phyloP scores from a whole-genome alignment of 1,140 invertebrate genomes.

The Propsilocerus akamusi region DNA sequence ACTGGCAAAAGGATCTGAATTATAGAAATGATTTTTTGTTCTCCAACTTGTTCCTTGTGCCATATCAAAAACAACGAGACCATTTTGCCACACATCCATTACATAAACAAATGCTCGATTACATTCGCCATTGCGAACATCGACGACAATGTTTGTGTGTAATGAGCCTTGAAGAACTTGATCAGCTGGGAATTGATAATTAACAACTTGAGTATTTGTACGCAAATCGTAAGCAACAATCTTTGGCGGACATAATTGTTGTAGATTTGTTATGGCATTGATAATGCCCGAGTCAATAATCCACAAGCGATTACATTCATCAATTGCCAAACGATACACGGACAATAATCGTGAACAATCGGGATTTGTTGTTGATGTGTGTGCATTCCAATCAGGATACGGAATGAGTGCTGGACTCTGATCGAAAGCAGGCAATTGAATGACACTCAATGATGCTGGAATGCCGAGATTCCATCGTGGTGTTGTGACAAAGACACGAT shows the following conservation, averaged over 20 bases:
- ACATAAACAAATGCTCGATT: slow-evolving; percentile 45
- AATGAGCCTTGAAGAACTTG: slow-evolving; percentile 51
- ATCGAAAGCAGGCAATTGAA: slow-evolving; percentile 30
- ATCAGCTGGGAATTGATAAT: slow-evolving; percentile 39
- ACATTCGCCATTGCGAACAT: slow-evolving; percentile 40
- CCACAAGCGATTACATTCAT: slow-evolving; percentile 51
- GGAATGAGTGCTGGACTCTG: slow-evolving; percentile 42
- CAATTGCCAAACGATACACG: slow-evolving; percentile 53
- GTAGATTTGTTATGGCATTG: slow-evolving; percentile 43
- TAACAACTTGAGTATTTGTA: slow-evolving; percentile 37
- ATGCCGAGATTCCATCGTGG: slow-evolving; percentile 67
- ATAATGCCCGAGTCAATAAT: slow-evolving; percentile 57
- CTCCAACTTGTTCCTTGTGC: slow-evolving; percentile 46
- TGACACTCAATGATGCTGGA: slow-evolving; percentile 44
- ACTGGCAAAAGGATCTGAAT: slow-evolving; percentile 52
- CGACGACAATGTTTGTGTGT: slow-evolving; percentile 52
- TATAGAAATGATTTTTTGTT: slow-evolving; percentile 52
- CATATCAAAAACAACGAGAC: slow-evolving; percentile 47
- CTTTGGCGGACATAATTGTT: slow-evolving; percentile 49
- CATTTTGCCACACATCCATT: slow-evolving; percentile 58
- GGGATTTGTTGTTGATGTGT: slow-evolving; percentile 29
- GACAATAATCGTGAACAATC: slow-evolving; percentile 50
- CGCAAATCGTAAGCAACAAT: slow-evolving; percentile 52
- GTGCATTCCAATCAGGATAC: slow-evolving; percentile 55
- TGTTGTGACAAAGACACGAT: slow-evolving; percentile 45